Conservation (phyloP, 1,140 invertebrate species). For the Dendrolimus kikuchii region DNA sequence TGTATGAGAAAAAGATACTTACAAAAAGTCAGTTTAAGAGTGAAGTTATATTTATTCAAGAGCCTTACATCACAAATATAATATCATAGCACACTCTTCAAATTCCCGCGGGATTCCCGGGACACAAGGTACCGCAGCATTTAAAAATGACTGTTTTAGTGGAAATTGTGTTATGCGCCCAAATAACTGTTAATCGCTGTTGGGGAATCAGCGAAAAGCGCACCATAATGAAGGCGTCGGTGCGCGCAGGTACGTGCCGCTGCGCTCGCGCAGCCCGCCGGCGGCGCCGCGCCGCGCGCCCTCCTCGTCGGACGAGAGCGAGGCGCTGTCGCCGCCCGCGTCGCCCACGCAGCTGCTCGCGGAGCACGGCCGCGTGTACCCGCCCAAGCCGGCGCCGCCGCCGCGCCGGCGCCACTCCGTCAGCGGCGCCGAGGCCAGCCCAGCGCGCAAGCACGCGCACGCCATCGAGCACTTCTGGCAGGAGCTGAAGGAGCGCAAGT, state of each 20-base stretch:
- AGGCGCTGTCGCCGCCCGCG: constrained; percentile 45
- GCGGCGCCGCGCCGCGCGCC: constrained; percentile 5
- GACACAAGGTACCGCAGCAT: too few relatives aligned
- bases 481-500: constrained; percentile 75
- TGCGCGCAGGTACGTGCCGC: background rate
- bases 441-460: constrained; percentile 73
- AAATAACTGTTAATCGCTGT: too few relatives aligned
- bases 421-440: constrained; percentile 82
- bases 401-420: constrained; percentile 89
- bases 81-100: too few relatives aligned
- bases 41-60: too few relatives aligned
- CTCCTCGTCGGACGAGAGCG: constrained; percentile 33
- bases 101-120: too few relatives aligned
- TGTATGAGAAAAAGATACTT: too few relatives aligned
- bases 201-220: too few relatives aligned
- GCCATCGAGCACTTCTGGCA: constrained; percentile 82
- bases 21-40: too few relatives aligned
- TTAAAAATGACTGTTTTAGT: too few relatives aligned
- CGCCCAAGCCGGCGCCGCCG: constrained; percentile 81
- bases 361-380: constrained; percentile 73
- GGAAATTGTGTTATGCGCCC: too few relatives aligned
- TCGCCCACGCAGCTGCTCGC: constrained; percentile 30
- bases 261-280: constrained; percentile 1
- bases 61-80: too few relatives aligned
- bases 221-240: background rate